Base-by-base conservation (phyloP, 1,140 invertebrate species). In the Drosophila kurseongensis region DNA sequence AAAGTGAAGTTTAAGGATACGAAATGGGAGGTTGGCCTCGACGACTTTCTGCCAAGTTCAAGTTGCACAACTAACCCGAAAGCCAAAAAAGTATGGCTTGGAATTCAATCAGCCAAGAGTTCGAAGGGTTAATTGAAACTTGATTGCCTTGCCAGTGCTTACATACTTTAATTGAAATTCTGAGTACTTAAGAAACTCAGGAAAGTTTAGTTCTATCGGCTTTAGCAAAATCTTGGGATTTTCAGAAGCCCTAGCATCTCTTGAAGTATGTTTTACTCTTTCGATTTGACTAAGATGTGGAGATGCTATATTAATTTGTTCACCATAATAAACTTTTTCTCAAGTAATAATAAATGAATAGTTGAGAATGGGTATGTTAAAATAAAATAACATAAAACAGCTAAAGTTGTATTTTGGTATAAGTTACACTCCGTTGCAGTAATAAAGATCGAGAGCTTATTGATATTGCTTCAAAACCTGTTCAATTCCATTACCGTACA, bases 101-200 rank as follows among this genome's bases (percentile, higher is more conserved):
- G 54, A 72, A 72, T 72, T 72, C 68, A 71, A 72, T 72, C 66
- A 72, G 68, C 68, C 65, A 58, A 71, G 68, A 72, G 68, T 71
- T 72, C 68, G 68, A 68, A 41, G 60, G 66, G 68, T 71, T 72
- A 72, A 72, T 72, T 72, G 44, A 72, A 72, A 72, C 23, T 71
- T 72, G 66, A 16, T 32, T 50, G 62, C 27, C 27, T 36, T 14
- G 51, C 47, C 16, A 56, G 50, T 47, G 36, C 65, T 71, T 36
- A 58, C 29, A 45, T 45, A 71, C 67, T 71, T 57, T 71, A 71
- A 71, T 71, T 68, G 51, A 57, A 71, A 57, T 71, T 71, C 16
- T 18, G 27, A 48, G 42, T 50, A n/a, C 66, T 48, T 57, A 27
- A 36, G n/a, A n/a, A 71, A 12, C 27, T 16, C 3, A 23, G n/a